Evolutionary conservation across 2,797 vertebrate genomes (phyloP).

Genomic region (Halcyon leucocephala): DNA sequence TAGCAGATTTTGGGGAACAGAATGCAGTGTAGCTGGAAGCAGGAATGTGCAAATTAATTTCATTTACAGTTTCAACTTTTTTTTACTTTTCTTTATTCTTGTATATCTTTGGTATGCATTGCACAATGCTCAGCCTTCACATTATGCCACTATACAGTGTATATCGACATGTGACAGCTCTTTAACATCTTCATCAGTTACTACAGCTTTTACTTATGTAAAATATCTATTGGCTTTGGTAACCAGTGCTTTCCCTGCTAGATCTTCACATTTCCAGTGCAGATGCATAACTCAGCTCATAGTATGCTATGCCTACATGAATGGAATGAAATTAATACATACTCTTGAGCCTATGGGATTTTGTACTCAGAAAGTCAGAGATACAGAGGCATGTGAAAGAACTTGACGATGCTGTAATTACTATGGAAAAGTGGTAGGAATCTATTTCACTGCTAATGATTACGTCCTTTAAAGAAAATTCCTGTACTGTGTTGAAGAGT

Average conservation of each 20-base stretch:
- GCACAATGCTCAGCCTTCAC: not conserved
- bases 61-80: not conserved
- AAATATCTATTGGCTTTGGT: not conserved
- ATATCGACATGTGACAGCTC: not conserved
- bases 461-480: not conserved
- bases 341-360: not conserved
- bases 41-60: not conserved
- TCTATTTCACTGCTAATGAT: not conserved
- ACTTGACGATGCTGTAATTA: not conserved
- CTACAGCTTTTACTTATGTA: not conserved
- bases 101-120: not conserved
- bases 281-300: fast-evolving
- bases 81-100: not conserved
- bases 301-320: not conserved
- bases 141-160: not conserved
- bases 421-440: not conserved
- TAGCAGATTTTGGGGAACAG: not conserved
- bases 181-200: not conserved
- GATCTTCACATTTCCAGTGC: not conserved
- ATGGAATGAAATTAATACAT: not conserved
- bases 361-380: not conserved
- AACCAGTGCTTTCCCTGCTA: not conserved
- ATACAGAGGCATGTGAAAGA: not conserved
- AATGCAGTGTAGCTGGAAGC: not conserved
- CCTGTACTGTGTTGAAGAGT: not conserved